Base-by-base conservation (phyloP, 2,113 vertebrate species). In the Nipponia nippon region DNA sequence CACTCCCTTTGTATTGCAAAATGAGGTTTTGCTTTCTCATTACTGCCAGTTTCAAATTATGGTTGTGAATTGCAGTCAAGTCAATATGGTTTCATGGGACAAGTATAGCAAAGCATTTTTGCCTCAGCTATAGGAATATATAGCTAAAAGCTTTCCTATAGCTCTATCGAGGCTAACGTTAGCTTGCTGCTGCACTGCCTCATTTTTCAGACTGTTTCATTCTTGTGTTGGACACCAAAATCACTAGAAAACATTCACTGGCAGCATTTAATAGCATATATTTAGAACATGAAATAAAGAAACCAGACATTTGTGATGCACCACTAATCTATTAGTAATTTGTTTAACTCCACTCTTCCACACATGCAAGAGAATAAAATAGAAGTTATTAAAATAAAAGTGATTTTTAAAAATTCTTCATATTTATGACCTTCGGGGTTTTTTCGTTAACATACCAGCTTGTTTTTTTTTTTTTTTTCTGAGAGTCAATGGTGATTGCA, bases 221-320 rank as follows among this genome's bases (percentile, higher is more conserved):
- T 83, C 79, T 87, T 80, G 23, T 72, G 40, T 61, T 95, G 50
- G 49, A 70, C 46, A 88, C 30, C n/a, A 93, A 85, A 96, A 87
- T 93, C 66, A 59, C 75, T 93, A 71, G 58, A 95, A 96, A 93
- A 79, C n/a, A 52, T 77, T 91, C 58, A 85, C 49, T 95, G 70
- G 52, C 42, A 95, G 58, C 50, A 73, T 85, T 96, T 85, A 93
- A 71, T 83, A 75, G 62, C 67, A 32, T 91, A 30, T 69, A 80
- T 94, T 88, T 88, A 61, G 78, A 88, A 84, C 0, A 0, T 27
- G 34, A 92, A 96, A 94, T 65, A 81, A 93, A 71, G 59, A 78
- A 87, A 46, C 19, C 16, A 91, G 83, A 83, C 34, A 77, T 86
- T 75, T 78, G 67, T 96, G 87, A 91, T 91, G 94, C 38, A 47